phyloP scores from a whole-genome alignment of 2,113 vertebrate genomes.

The Empidonax traillii region DNA sequence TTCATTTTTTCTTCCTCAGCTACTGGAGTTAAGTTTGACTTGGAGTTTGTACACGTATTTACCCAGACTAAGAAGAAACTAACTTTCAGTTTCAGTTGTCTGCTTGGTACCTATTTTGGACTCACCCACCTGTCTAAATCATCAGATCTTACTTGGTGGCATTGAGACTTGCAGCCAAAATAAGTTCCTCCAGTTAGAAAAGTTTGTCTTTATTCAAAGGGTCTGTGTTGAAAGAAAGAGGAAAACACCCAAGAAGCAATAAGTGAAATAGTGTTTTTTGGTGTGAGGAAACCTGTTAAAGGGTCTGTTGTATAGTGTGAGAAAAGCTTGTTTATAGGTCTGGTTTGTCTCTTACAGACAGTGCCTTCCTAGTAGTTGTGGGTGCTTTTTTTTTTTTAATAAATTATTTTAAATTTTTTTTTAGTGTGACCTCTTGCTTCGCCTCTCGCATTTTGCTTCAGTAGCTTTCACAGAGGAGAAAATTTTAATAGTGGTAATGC shows the following conservation, averaged over 20 bases:
- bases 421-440: background rate
- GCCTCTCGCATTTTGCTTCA: background rate
- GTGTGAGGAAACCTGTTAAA: background rate
- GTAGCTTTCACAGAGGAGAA: background rate
- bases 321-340: background rate
- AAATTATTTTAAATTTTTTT: background rate
- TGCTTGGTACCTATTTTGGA: constrained; percentile 8
- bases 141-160: background rate
- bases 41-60: constrained; percentile 36
- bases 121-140: background rate
- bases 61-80: constrained; percentile 46
- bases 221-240: background rate
- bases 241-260: background rate
- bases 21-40: constrained; percentile 53
- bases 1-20: constrained; percentile 57
- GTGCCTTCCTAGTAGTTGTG: background rate
- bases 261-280: background rate
- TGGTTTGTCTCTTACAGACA: background rate
- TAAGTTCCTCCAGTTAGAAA: background rate
- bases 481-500: background rate
- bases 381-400: background rate
- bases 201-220: background rate
- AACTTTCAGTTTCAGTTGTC: constrained; percentile 22
- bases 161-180: background rate
- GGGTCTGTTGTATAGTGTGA: background rate